A percentile compares a stretch with the other conserved stretches of the same genome.
Evolutionary conservation across 2,888 invertebrate genomes (phyloP).

Genomic region (Folsomia candida): DNA sequence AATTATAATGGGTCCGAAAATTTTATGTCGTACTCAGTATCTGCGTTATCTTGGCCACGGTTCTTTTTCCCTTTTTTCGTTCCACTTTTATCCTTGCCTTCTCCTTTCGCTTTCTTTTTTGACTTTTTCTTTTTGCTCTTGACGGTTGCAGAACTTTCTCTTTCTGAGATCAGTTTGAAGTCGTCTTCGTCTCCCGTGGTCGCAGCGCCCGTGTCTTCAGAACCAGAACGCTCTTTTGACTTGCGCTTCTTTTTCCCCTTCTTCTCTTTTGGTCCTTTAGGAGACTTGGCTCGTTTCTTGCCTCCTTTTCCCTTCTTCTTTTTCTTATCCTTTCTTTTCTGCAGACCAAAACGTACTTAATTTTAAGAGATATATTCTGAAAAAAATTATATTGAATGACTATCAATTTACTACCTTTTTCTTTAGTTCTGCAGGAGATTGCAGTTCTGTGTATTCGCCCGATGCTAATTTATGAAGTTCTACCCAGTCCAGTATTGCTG

Average conservation of each 20-base stretch:
- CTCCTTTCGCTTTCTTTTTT: neutral
- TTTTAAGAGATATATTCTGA: too few relatives aligned
- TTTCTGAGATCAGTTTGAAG: too few relatives aligned
- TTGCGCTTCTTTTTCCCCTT: constrained; percentile 4
- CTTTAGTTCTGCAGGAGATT: constrained; percentile 23
- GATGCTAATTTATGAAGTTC: constrained; percentile 24
- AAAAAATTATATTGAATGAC: neutral
- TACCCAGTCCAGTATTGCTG: constrained; percentile 44
- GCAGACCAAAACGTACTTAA: neutral
- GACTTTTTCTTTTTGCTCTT: neutral
- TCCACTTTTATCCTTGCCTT: neutral
- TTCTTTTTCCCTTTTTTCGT: neutral
- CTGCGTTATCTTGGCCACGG: neutral
- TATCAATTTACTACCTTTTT: neutral
- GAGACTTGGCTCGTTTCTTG: constrained; percentile 8
- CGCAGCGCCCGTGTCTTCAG: neutral
- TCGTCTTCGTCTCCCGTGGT: constrained; percentile 9
- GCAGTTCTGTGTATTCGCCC: constrained; percentile 18
- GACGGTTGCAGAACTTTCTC: too few relatives aligned
- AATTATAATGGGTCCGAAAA: neutral
- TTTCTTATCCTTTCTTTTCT: constrained; percentile 25
- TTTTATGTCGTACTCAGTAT: neutral
- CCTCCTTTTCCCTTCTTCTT: constrained; percentile 23
- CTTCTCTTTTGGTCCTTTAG: constrained; percentile 5
- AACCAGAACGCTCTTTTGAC: neutral